These are phyloP conservation scores for Leptestheria dahalacensis DNA, from an alignment of 1,140 invertebrate genomes.

Conservation along the genomic window DNA sequence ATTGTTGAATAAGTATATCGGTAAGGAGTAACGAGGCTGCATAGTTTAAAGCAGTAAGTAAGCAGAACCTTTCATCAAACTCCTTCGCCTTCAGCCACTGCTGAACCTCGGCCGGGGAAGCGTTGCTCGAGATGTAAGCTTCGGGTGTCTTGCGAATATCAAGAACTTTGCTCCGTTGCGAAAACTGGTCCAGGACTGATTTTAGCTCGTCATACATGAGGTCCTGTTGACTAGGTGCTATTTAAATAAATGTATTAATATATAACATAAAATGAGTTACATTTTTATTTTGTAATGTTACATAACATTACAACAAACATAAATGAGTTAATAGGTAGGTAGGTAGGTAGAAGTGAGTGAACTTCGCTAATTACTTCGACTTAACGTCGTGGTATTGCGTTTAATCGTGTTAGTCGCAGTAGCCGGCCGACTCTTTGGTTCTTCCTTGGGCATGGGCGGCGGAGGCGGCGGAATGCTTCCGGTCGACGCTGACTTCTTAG, in stretches of 20 bases:
- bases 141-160: slow-evolving; percentile 51
- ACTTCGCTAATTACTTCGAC: neutral
- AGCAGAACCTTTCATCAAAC: slow-evolving; percentile 43
- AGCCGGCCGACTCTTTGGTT: neutral
- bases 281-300: too few species aligned
- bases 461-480: slow-evolving; percentile 16
- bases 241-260: too few species aligned
- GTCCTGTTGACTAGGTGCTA: slow-evolving; percentile 22
- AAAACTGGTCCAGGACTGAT: slow-evolving; percentile 41
- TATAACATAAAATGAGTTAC: too few species aligned
- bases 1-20: neutral
- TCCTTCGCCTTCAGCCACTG: slow-evolving; percentile 58
- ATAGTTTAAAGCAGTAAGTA: too few species aligned
- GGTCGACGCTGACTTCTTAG: neutral
- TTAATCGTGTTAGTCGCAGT: neutral
- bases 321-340: neutral
- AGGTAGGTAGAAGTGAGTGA: neutral
- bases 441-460: slow-evolving; percentile 12
- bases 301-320: too few species aligned
- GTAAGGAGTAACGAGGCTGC: neutral
- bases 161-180: slow-evolving; percentile 38
- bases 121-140: slow-evolving; percentile 49
- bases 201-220: slow-evolving; percentile 53
- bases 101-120: slow-evolving; percentile 46
- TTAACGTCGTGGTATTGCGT: neutral